Base-by-base conservation (phyloP, 2,888 invertebrate genomes). In the Nycteola revayana region DNA sequence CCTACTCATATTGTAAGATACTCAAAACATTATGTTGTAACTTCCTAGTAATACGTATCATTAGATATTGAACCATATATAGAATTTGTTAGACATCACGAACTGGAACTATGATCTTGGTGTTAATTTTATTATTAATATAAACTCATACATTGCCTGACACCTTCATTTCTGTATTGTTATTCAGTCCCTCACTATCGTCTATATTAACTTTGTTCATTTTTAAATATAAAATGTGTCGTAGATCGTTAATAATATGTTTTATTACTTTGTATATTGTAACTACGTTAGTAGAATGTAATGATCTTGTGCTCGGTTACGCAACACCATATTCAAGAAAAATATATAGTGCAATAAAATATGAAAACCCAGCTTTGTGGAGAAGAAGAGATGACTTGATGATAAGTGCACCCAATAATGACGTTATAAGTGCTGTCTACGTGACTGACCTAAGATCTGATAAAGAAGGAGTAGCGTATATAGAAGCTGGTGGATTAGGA, bases 311-410 rank as follows among this genome's bases (percentile, higher is more conserved):
- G 10, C 23, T 56, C 5, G 55, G 55, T 21, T 29, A 36, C 1
- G 47, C 55, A 8, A 49, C 55, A 1, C 55, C 58, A 3, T 56
- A 40, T 10, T 72, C 85, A 0, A 79, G 55, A 38, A 78, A 72
- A 34, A 71, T 84, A 25, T 82, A 66, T 34, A 68, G 72, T 48
- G 77, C 76, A 30, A 67, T 83, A 0, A 77, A 74, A 28, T 70
- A 75, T 53, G 77, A 72, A 0, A 53, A 75, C 25, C 82, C 86
- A 0, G 85, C 84, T 0, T 27, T 85, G 3, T 86, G 86, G 85
- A 71, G 51, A 5, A 68, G 85, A 23, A 71, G 75, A 2, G 82
- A 85, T 17, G 75, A 76, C 9, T 42, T 87, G 0, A 63, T 74
- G 3, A 48, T 85, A 0, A 73, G 65, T 22, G 67, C 75, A 7